Evolutionary conservation across 2,888 invertebrate genomes (phyloP), one percentile per base, ranked within the genome.

Genomic region (Agrochola macilenta): DNA sequence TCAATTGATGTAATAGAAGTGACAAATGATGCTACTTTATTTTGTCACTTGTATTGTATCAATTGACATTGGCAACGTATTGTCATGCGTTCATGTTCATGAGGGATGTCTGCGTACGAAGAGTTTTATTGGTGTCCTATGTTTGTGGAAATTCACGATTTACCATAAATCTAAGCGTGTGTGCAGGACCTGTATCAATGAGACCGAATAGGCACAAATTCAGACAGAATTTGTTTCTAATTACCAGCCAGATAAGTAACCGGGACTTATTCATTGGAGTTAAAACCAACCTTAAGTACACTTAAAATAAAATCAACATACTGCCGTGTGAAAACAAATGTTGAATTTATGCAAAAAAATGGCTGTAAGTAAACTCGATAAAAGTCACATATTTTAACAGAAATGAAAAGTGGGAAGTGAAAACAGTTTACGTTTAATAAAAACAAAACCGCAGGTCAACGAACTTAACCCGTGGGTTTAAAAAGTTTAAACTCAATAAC

Each of bases 11-110:
- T 54, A 54, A n/a, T 54, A 54, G 23, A 54, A 54, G 54, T n/a
- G 11, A 11, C 11, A 54, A 52, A 52, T 52, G 23, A 52, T 52
- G 52, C 52, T 52, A 8, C 75, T 23, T 79, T 35, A 35, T 35
- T 35, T 82, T 76, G 76, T 73, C 57, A 46, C 23, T 72, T 78
- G 72, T 76, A 82, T 83, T 81, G 30, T 63, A 70, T 78, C 85
- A 86, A 82, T 84, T 84, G 82, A 78, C 78, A 81, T 86, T 86
- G 77, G 57, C 76, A 74, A 69, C 12, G 75, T 79, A 76, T 77
- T 77, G 74, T 76, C 46, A 65, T 46, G 23, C 26, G 14, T 69
- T 12, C 43, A 57, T 49, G 17, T 39, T 70, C 39, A 35, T 52
- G 35, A 70, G 35, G 23, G 58, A 79, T 60, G 35, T 43, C 30